Conservation (phyloP, 2,888 invertebrate genomes). For the Cyrtodaria siliqua region DNA sequence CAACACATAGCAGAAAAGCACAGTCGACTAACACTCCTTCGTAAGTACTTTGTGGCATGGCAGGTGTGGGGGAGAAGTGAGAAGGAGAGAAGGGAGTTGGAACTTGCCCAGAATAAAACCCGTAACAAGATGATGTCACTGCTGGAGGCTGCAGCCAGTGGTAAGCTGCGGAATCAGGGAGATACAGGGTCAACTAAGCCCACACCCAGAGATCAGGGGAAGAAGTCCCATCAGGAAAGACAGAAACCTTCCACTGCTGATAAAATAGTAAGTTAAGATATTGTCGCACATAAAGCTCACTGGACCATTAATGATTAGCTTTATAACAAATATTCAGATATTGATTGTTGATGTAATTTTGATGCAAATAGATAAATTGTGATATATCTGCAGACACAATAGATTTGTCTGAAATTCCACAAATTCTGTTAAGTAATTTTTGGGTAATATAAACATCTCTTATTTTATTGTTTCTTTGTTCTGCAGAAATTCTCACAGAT, state of each 20-base stretch:
- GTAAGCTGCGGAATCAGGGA: conserved; percentile 68
- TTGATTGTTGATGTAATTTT: no score
- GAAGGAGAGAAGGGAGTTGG: conserved; percentile 72
- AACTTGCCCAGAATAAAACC: conserved; percentile 76
- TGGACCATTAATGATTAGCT: no score
- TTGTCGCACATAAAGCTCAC: no score
- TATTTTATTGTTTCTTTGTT: no score
- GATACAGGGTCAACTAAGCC: conserved; percentile 11
- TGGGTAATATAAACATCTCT: no score
- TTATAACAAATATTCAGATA: no score
- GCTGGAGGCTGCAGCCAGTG: conserved; percentile 81
- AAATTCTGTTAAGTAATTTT: no score
- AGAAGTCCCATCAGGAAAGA: not conserved
- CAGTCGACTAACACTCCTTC: conserved; percentile 65
- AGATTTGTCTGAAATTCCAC: no score
- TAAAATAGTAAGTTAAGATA: conserved; percentile 56
- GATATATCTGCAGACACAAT: no score
- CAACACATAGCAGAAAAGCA: conserved; percentile 75
- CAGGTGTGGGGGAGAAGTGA: conserved; percentile 76
- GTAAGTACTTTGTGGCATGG: conserved; percentile 77
- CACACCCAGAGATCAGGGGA: not conserved
- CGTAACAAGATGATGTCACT: conserved; percentile 83
- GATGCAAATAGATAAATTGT: no score
- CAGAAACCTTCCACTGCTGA: conserved; percentile 43
- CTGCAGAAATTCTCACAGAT: no score